Evolutionary conservation across 1,140 invertebrate genomes (phyloP), one percentile per base, ranked within the genome.

Genomic region (Centruroides sculpturatus): DNA sequence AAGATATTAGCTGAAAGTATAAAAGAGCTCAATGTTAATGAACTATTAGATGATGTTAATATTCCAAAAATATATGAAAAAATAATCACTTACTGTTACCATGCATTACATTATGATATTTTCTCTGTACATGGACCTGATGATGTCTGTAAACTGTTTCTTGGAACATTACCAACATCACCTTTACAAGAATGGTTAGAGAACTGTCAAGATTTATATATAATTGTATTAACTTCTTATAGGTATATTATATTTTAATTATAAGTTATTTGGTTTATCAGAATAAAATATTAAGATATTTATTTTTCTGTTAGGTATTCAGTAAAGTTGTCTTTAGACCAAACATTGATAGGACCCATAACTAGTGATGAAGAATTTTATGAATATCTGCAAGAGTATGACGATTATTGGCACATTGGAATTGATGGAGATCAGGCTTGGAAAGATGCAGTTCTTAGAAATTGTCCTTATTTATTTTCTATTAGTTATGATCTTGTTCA

Each of bases 271-370:
- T 23, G 23, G 8, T 41, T 41, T 41, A 41, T 6, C 41, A 41
- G 5, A 23, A 41, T 41, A 41, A 41, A 41, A 41, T 6, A 2
- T 41, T 41, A 41, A 41, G 3, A 41, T 41, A 3, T 41, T 41
- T 41, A 8, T 8, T 6, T 13, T 51, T 49, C n/a, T 49, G 10
- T 6, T 6, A 51, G 50, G 74, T 75, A 74, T 68, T 72, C 75
- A 9, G 72, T 77, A 50, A 79, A 79, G 65, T 63, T 78, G 57
- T 73, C 76, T 66, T 66, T 79, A 47, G 77, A 79, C 64, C 74
- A 77, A 59, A 67, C 70, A 10, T 66, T 78, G 51, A 65, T 78
- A 55, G 75, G 76, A 8, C 71, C 72, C 35, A 69, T 71, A 23
- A 66, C 66, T 10, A 65, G 64, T 7, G 60, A 71, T 56, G 70